Evolutionary conservation across 2,888 invertebrate species (phyloP).

Genomic region (Drosophila kambysellisi): DNA sequence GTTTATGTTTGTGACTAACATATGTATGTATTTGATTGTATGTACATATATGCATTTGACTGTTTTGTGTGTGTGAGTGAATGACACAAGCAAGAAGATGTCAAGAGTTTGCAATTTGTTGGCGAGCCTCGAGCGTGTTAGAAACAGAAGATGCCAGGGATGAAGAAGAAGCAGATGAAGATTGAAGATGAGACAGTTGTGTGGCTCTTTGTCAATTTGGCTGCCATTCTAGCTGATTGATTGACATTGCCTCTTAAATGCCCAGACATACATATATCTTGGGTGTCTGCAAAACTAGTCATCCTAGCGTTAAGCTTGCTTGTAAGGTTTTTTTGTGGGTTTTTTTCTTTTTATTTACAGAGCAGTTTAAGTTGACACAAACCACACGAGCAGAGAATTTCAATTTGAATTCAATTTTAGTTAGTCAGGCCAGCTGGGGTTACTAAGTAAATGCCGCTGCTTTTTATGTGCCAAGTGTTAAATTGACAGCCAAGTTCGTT

Average conservation of each 20-base stretch:
- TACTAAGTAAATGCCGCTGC: conserved; percentile 40
- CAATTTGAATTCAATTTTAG: conserved; percentile 56
- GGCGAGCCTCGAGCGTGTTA: conserved; percentile 36
- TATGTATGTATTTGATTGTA: conserved; percentile 14
- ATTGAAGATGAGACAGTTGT: conserved; percentile 49
- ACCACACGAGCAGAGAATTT: conserved; percentile 37
- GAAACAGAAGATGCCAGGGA: conserved; percentile 23
- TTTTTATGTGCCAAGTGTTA: conserved; percentile 48
- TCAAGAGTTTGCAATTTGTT: conserved; percentile 32
- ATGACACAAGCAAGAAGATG: conserved; percentile 14
- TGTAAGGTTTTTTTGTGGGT: conserved; percentile 17
- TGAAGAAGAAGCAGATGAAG: conserved; percentile 21
- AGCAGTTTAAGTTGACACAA: conserved; percentile 31
- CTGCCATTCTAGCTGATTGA: conserved; percentile 75
- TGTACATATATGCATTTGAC: conserved; percentile 7
- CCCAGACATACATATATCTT: conserved; percentile 54
- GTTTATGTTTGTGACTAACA: conserved; percentile 32
- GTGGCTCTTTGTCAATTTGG: conserved; percentile 64
- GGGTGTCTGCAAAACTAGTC: conserved; percentile 11
- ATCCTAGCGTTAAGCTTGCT: neutral
- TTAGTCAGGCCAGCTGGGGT: conserved; percentile 54
- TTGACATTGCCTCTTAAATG: conserved; percentile 77
- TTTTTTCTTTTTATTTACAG: conserved; percentile 58
- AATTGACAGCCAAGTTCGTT: conserved; percentile 68
- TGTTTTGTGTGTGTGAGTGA: conserved; percentile 5